Evolutionary conservation across 2,113 vertebrate species (phyloP).

Genomic region (Hypanus sabinus): DNA sequence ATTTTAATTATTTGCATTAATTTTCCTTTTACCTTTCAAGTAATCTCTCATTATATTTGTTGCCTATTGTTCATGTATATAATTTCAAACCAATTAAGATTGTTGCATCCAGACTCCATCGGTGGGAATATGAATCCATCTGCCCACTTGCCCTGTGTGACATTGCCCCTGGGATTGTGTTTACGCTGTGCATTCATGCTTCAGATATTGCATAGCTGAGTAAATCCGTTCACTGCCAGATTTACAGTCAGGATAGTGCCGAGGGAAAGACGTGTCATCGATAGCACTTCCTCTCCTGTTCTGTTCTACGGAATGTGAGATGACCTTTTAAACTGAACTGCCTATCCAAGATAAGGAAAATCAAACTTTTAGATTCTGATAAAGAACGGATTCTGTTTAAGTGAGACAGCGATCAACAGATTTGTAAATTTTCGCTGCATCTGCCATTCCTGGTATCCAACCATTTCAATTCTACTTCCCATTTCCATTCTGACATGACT

Average conservation of each 20-base stretch:
- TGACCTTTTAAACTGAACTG: background rate
- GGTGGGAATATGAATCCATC: background rate
- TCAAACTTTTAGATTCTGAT: slow-evolving; percentile 3
- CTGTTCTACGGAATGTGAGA: slow-evolving; percentile 1
- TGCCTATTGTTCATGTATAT: background rate
- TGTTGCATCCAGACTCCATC: background rate
- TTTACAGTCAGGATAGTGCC: slow-evolving; percentile 15
- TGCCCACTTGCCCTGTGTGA: background rate
- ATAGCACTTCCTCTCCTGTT: slow-evolving; percentile 16
- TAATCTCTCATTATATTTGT: background rate
- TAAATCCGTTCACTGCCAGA: background rate
- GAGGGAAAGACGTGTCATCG: background rate
- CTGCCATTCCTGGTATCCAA: too few species aligned
- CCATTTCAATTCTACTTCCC: too few species aligned
- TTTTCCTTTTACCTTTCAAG: background rate
- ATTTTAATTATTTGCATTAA: background rate
- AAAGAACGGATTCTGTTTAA: background rate
- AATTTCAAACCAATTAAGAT: background rate
- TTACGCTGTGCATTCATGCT: background rate
- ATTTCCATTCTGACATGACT: too few species aligned
- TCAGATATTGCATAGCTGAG: background rate
- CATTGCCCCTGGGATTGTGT: background rate
- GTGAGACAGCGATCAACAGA: background rate
- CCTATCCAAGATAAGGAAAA: background rate
- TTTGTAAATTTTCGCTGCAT: background rate